phyloP scores from a whole-genome alignment of 1,140 invertebrate genomes.

The Hydropsyche tenuis region DNA sequence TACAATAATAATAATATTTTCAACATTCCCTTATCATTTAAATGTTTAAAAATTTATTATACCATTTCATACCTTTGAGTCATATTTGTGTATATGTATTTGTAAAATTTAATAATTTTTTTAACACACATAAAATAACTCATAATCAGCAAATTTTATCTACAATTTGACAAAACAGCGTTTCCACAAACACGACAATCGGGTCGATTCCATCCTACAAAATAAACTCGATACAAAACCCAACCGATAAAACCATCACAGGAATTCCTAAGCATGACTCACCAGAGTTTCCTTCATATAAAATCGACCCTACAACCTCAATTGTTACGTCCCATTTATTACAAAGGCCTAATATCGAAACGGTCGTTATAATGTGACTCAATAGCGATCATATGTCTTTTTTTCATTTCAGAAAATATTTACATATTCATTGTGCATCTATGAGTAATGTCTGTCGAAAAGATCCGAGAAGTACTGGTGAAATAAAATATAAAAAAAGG shows the following conservation, averaged over 20 bases:
- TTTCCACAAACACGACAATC: no score
- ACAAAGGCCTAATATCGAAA: no score
- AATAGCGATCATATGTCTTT: background rate
- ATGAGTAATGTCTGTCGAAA: background rate
- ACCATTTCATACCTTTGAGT: no score
- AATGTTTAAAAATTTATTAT: no score
- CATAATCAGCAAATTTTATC: no score
- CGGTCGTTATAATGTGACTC: slow-evolving; percentile 1
- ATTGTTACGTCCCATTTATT: background rate
- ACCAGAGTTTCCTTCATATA: background rate
- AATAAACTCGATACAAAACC: background rate
- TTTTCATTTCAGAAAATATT: background rate
- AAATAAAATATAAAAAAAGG: background rate
- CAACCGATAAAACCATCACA: background rate
- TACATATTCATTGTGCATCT: background rate
- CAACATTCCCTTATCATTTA: no score
- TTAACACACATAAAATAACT: no score
- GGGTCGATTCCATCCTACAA: no score
- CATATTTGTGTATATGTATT: no score
- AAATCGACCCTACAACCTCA: background rate
- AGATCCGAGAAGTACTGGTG: background rate
- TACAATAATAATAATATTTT: no score
- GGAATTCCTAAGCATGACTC: slow-evolving; percentile 1
- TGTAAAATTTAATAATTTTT: no score
- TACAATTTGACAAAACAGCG: no score